Evolutionary conservation across 2,113 vertebrate genomes (phyloP), one percentile per base, ranked within the genome.

Genomic region (Vombatus ursinus): DNA sequence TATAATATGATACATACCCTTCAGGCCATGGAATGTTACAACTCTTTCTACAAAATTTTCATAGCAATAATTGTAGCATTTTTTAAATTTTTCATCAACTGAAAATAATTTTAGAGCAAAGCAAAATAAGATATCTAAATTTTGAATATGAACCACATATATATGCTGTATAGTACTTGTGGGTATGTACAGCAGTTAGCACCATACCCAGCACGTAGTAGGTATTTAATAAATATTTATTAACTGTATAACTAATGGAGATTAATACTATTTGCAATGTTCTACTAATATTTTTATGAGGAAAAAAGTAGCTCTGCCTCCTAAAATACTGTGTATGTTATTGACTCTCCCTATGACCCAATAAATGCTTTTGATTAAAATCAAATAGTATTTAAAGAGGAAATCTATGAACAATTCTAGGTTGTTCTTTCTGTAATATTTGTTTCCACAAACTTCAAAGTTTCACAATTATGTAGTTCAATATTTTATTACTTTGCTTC

Each of bases 1-100:
- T 96, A 97, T 89, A 50, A 96, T 97, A 8, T 52, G 93, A 98
- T 98, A 97, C 94, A 28, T 6, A 93, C 16, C 14, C 77, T 96
- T 44, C 95, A 94, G 94, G 89, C 68, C 90, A 96, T 7, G 48
- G 61, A 28, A 50, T 95, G 90, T 44, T 96, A 47, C 90, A 93
- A 89, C 14, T 77, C 52, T 93, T 95, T 97, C 61, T 93, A 24
- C 93, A 95, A 94, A 89, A 93, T 95, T 90, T 95, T 95, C 31
- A 14, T 89, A 96, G 94, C 47, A 96, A 44, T 91, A 92, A 96
- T 97, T 96, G 97, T 96, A 94, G 51, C 14, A 90, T 52, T 77
- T 51, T 52, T 89, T 52, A 10, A 8, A 93, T 94, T 97, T 97
- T 94, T 61, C 50, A 89, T 92, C 68, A 19, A 44, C 53, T 77